Base-by-base conservation (phyloP, 2,888 invertebrate genomes). In the Leucoma salicis region DNA sequence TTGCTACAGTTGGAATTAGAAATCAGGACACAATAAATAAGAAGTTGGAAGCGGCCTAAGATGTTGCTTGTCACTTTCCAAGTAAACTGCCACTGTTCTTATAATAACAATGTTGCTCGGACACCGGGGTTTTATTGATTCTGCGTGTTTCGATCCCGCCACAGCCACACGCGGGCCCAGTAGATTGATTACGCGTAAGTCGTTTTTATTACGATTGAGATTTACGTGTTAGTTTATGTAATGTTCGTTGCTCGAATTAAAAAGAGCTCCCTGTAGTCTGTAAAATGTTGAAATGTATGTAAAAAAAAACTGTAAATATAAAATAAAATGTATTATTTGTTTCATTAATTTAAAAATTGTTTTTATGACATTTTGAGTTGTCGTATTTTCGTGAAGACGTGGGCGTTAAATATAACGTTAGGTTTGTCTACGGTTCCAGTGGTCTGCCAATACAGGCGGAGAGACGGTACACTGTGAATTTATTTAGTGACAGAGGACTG, bases 181-280 rank as follows among this genome's bases (percentile, higher is more conserved):
- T 85, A 84, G 79, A 82, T 81, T 78, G 78, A 82, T 82, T 82
- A 78, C 72, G 77, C 78, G 50, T 75, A 75, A 70, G 81, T 79
- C 81, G 82, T 82, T 87, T 86, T 88, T 87, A 87, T 88, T 86
- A 82, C 86, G 75, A 79, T 79, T 83, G 86, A 88, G 89, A 88
- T 87, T 84, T 81, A 89, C 78, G 85, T 89, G 87, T 87, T 87
- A 88, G 87, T 85, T 82, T 81, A 87, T 85, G 86, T 88, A 87
- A 87, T 87, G 87, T 88, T 88, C 89, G 87, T 88, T 84, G 89
- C 88, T 89, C 88, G 88, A 88, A 88, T 88, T 82, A 88, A 88
- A 89, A 88, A 82, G 89, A 89, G 89, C 87, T 87, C 85, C 81
- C 78, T 78, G 89, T 89, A 89, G 89, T 78, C 79, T 85, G 89